These are phyloP conservation scores for Bembecia ichneumoniformis DNA, from an alignment of 2,888 invertebrate species.

Conservation along the genomic window DNA sequence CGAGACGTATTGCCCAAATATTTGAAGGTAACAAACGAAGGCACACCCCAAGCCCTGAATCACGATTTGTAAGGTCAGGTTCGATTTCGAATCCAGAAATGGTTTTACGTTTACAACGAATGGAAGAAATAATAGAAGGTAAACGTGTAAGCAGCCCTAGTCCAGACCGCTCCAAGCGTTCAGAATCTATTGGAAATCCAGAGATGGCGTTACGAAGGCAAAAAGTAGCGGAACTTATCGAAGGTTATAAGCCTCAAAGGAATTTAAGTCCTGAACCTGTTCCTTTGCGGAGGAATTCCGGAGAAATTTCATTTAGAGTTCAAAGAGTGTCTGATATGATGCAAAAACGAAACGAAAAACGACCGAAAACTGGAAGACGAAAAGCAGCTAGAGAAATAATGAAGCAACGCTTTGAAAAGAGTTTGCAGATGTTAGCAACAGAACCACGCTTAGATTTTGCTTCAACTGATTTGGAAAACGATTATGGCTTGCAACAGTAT, in stretches of 20 bases:
- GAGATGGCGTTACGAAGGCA: conserved; percentile 50
- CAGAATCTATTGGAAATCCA: conserved; percentile 38
- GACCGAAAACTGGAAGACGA: conserved; percentile 36
- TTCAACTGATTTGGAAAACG: conserved; percentile 82
- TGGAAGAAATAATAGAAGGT: conserved; percentile 53
- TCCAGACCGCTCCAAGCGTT: conserved; percentile 33
- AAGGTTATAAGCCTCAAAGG: conserved; percentile 27
- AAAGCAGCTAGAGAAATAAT: conserved; percentile 74
- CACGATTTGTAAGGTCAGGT: conserved; percentile 27
- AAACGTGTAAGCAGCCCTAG: conserved; percentile 38
- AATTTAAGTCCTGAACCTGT: conserved; percentile 17
- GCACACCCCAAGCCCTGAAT: conserved; percentile 40
- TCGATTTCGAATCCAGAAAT: conserved; percentile 40
- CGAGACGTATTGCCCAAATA: conserved; percentile 43
- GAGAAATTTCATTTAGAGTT: conserved; percentile 72
- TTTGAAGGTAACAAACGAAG: conserved; percentile 43
- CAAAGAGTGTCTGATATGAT: conserved; percentile 81
- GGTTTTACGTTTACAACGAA: conserved; percentile 40
- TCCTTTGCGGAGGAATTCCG: conserved; percentile 33
- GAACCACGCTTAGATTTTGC: conserved; percentile 76
- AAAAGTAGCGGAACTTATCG: conserved; percentile 42
- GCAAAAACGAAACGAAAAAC: conserved; percentile 75
- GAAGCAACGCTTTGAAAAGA: conserved; percentile 88
- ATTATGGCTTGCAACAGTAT: conserved; percentile 85
- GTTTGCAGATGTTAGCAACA: conserved; percentile 86